Conservation (phyloP, 1,140 invertebrate species). For the Panonychus citri region DNA sequence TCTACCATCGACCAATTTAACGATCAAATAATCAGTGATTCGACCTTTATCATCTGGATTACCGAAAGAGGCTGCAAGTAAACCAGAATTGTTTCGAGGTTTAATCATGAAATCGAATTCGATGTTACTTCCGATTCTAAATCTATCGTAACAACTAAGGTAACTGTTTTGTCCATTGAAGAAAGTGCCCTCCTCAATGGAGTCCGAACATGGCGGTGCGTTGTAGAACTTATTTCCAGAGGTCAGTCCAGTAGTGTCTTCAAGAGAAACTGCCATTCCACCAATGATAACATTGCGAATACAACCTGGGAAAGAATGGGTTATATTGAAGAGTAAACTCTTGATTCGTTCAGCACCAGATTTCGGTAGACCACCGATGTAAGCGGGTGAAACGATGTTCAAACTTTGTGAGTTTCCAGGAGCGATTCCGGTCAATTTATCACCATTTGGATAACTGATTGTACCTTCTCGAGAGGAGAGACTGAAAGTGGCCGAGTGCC, state of each 20-base stretch:
- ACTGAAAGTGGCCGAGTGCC: slow-evolving; percentile 51
- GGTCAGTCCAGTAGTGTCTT: background rate
- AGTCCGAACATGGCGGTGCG: slow-evolving; percentile 50
- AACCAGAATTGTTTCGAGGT: slow-evolving; percentile 51
- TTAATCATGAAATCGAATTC: slow-evolving; percentile 65
- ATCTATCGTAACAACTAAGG: slow-evolving; percentile 40
- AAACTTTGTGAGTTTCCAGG: slow-evolving; percentile 31
- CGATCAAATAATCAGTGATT: slow-evolving; percentile 45
- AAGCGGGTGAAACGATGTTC: slow-evolving; percentile 43
- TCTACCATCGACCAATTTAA: slow-evolving; percentile 62
- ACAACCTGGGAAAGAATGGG: slow-evolving; percentile 58
- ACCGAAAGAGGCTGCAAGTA: slow-evolving; percentile 50
- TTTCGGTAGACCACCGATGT: slow-evolving; percentile 42
- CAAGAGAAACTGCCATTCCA: slow-evolving; percentile 1
- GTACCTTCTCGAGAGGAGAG: slow-evolving; percentile 20
- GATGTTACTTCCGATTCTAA: slow-evolving; percentile 47
- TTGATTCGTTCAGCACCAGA: slow-evolving; percentile 16
- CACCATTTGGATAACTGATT: slow-evolving; percentile 30
- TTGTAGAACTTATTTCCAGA: slow-evolving; percentile 23
- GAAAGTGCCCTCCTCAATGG: slow-evolving; percentile 65
- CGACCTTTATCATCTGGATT: slow-evolving; percentile 15
- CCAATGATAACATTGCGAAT: slow-evolving; percentile 39
- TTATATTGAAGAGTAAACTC: slow-evolving; percentile 16
- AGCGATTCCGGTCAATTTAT: slow-evolving; percentile 30
- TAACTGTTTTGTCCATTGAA: slow-evolving; percentile 50